phyloP scores from a whole-genome alignment of 2,113 vertebrate genomes.

The Tragelaphus strepsiceros region DNA sequence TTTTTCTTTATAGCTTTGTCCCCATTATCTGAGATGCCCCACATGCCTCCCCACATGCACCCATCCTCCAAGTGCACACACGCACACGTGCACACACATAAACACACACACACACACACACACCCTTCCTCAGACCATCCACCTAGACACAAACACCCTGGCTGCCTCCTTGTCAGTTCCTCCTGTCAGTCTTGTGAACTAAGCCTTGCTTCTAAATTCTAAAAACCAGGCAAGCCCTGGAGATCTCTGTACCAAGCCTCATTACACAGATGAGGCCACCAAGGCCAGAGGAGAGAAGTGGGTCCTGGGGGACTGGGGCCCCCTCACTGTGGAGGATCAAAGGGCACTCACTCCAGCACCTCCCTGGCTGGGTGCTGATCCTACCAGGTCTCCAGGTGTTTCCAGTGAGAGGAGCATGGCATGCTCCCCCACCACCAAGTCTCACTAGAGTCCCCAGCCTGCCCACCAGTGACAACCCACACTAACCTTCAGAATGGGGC shows the following conservation, averaged over 20 bases:
- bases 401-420: accelerated
- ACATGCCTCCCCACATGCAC: background rate
- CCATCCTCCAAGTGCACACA: background rate
- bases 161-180: background rate
- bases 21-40: background rate
- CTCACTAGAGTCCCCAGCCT: background rate
- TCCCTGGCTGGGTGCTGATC: background rate
- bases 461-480: background rate
- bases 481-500: background rate
- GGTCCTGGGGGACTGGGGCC: background rate
- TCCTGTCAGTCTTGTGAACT: background rate
- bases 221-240: background rate
- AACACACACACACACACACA: background rate
- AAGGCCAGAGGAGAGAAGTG: background rate
- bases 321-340: no score
- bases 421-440: background rate
- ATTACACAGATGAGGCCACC: background rate
- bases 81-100: background rate
- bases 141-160: background rate
- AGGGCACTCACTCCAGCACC: background rate
- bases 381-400: background rate
- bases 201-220: background rate
- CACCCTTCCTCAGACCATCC: background rate
- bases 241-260: background rate
- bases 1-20: background rate